Evolutionary conservation across 53 echinoderm and acorn worm genomes (phyloP).

Genomic region (Holothuria scabra): DNA sequence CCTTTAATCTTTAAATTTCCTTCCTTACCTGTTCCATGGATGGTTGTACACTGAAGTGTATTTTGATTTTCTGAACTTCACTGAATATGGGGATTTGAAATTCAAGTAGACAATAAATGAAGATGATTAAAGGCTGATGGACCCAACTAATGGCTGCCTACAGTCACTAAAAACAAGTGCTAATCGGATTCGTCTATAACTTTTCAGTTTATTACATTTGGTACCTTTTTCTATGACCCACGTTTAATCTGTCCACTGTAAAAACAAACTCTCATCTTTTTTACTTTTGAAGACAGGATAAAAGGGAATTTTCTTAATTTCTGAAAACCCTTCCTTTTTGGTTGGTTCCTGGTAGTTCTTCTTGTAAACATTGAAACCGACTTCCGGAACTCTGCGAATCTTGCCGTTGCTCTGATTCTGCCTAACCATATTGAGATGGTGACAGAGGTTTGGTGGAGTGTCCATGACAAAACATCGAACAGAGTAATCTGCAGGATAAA

Average conservation of each 20-base stretch:
- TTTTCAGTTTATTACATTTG: too few relatives aligned
- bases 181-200: too few relatives aligned
- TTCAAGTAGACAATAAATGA: too few relatives aligned
- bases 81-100: too few relatives aligned
- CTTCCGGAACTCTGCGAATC: constrained; percentile 74
- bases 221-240: too few relatives aligned
- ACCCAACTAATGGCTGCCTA: too few relatives aligned
- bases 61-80: too few relatives aligned
- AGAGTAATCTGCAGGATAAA: constrained; percentile 59
- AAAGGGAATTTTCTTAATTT: constrained; percentile 74
- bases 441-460: constrained; percentile 75
- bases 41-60: too few relatives aligned
- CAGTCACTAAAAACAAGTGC: too few relatives aligned
- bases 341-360: constrained; percentile 76
- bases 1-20: too few relatives aligned
- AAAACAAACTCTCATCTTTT: constrained; percentile 66
- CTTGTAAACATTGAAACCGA: constrained; percentile 85
- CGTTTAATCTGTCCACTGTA: constrained; percentile 73
- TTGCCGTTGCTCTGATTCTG: constrained; percentile 78
- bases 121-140: too few relatives aligned
- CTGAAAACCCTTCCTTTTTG: constrained; percentile 67
- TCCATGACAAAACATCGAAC: constrained; percentile 82
- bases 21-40: too few relatives aligned
- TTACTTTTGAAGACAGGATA: constrained; percentile 70
- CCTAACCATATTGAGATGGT: constrained; percentile 84